Base-by-base conservation (phyloP, 1,140 invertebrate species). In the Hycleus cichorii region DNA sequence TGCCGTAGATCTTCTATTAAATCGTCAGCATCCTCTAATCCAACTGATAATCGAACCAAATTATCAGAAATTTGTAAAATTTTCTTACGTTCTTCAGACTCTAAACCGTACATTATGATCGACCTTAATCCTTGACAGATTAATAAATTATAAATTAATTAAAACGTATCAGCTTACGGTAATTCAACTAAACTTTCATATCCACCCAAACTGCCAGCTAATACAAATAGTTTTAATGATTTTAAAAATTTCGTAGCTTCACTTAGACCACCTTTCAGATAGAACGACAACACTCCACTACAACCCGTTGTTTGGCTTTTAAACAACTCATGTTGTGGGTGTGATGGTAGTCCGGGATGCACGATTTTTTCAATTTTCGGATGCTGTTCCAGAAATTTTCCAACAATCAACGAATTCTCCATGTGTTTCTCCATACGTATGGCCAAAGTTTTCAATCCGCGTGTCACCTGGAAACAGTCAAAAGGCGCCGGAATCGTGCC, bases 401-500 rank as follows among this genome's bases (percentile, higher is more conserved):
- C 93, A 3, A 97, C 82, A 8, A 76, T 77, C 3, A 95, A 64
- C 3, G 81, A 85, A 75, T 89, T 94, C 59, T 81, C 80, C 78
- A 86, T 86, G 68, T 97, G 95, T 67, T 88, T 81, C 65, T 88
- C 82, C 96, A 99, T 98, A 55, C 96, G 79, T 7, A 97, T 61
- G 48, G 90, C 84, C 10, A 98, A 76, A 0, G 97, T 99, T 76
- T 98, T 98, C 43, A 99, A 76, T 69, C 95, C 93, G 45, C 97
- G 84, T 69, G 93, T 95, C 0, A 97, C 92, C 69, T 96, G 76
- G 70, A 86, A 93, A 72, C 95, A 97, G 74, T 99, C 97, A 72
- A 97, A 97, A 0, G 97, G 94, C 0, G 95, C 95, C 7, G 97
- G 95, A 3, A 98, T 86, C 47, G 91, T 83, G 43, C 95, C 95